Base-by-base conservation (phyloP, 2,113 vertebrate genomes). In the Ranitomeya imitator region DNA sequence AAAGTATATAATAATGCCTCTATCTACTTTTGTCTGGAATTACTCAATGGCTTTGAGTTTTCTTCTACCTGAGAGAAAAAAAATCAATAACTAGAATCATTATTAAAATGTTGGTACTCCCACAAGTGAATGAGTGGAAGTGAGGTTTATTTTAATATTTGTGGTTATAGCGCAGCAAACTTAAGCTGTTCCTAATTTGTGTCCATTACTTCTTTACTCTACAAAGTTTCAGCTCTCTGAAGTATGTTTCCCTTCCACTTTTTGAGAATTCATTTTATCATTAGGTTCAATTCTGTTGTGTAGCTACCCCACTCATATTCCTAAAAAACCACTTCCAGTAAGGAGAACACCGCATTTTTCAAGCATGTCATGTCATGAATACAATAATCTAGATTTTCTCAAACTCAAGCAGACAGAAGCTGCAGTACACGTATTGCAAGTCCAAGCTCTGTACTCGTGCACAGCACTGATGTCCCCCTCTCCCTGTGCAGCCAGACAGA, bases 301-400 rank as follows among this genome's bases (percentile, higher is more conserved):
- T 26, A 57, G 55, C 78, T 31, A 10, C 6, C 59, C 78, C 78
- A 3, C 26, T 80, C 8, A 16, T 26, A 80, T 60, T 60, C 78
- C 21, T 60, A 59, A 80, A 80, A 6, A 80, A 59, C 7, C 7
- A 12, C 55, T 80, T 80, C 54, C 23, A 80, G 51, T 5, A 80
- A 80, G 51, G 1, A 80, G 52, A 18, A 61, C 16, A n/a, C 26
- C 19, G 1, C 65, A 83, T 83, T 83, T 16, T 61, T 63, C 45
- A 1, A 83, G 59, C 80, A 83, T 83, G 59, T 60, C 59, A 83
- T 51, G 37, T 63, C 80, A 83, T 83, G 80, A 83, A 65, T 65
- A 83, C 15, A 83, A 83, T 83, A 83, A 65, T 63, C 60, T 83
- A 63, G 19, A 82, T 82, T 79, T 79, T 79, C 52, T 79, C 59